Base-by-base conservation (phyloP, 2,888 invertebrate genomes). In the Tipula lateralis region DNA sequence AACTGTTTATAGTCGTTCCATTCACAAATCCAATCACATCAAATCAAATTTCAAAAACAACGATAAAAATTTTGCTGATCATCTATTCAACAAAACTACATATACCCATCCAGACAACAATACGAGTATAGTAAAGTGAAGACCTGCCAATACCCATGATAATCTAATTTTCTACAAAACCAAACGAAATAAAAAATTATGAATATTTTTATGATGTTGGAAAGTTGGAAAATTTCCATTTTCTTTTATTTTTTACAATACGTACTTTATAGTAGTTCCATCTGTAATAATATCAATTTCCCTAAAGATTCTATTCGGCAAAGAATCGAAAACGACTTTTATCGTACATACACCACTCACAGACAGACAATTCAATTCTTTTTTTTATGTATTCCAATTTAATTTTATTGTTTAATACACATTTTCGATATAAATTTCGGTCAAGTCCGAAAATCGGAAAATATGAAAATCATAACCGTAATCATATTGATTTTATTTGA, bases 141-240 rank as follows among this genome's bases (percentile, higher is more conserved):
- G 7, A 66, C 24, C 9, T 66, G 19, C 24, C 19, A 66, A 66
- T 66, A 66, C 66, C 66, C 66, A 66, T 9, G 66, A 24, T 66
- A 66, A 66, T 66, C 66, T 4, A 50, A 39, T 9, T 39, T 39
- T 39, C 39, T 12, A 39, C n/a, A 24, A 66, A 24, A 66, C 66
- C 66, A 66, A 19, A 66, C 24, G 24, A 66, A 66, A 24, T 66
- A 66, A 66, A 66, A 66, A 66, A 66, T 66, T 66, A 66, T 66
- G 66, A 66, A 66, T 66, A 66, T 66, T 66, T 66, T 66, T 66
- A 66, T 66, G 66, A 66, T 66, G 24, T 66, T 66, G 66, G 24
- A 66, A 66, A 24, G 24, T 24, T 66, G 9, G 24, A 12, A 66
- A 66, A 66, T 66, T 66, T 66, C 24, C 66, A 66, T 66, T 66